Percentiles rank a stretch among this genome's conserved stretches.
phyloP scores from a whole-genome alignment of 2,113 vertebrate genomes.

The Phainopepla nitens region DNA sequence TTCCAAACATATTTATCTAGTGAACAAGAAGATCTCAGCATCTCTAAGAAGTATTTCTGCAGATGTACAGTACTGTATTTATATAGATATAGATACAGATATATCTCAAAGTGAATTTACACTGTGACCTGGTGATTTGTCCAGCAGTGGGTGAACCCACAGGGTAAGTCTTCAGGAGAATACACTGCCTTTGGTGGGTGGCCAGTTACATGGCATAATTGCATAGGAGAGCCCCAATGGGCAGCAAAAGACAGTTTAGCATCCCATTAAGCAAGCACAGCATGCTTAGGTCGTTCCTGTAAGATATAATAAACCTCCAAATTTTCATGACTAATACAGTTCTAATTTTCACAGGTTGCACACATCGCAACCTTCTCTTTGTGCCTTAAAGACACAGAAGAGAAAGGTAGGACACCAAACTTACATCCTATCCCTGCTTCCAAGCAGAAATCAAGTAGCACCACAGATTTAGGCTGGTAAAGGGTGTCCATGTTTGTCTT shows the following conservation, averaged over 20 bases:
- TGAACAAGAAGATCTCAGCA: constrained; percentile 62
- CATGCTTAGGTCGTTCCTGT: constrained; percentile 52
- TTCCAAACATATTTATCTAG: constrained; percentile 49
- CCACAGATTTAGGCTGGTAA: constrained; percentile 44
- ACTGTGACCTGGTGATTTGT: constrained; percentile 60
- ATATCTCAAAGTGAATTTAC: constrained; percentile 72
- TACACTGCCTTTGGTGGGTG: constrained; percentile 11
- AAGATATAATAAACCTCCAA: constrained; percentile 43
- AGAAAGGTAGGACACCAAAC: constrained; percentile 8
- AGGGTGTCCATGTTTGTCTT: constrained; percentile 19
- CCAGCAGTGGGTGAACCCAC: constrained; percentile 40
- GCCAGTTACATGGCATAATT: constrained; percentile 12
- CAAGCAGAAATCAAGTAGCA: constrained; percentile 42
- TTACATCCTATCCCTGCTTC: neutral
- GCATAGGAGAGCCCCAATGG: constrained; percentile 1
- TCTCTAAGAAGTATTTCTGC: constrained; percentile 69
- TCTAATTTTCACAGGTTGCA: constrained; percentile 13
- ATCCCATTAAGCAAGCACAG: constrained; percentile 66
- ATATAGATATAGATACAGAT: constrained; percentile 66
- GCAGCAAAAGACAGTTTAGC: constrained; percentile 39
- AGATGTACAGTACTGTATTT: constrained; percentile 64
- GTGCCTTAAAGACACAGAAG: constrained; percentile 18
- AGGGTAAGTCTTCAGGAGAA: constrained; percentile 27
- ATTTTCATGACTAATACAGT: constrained; percentile 22
- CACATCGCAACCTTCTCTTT: neutral